Percentiles rank a stretch among this genome's conserved stretches.
Conservation (phyloP, 2,113 vertebrate genomes). For the Macrotus californicus region DNA sequence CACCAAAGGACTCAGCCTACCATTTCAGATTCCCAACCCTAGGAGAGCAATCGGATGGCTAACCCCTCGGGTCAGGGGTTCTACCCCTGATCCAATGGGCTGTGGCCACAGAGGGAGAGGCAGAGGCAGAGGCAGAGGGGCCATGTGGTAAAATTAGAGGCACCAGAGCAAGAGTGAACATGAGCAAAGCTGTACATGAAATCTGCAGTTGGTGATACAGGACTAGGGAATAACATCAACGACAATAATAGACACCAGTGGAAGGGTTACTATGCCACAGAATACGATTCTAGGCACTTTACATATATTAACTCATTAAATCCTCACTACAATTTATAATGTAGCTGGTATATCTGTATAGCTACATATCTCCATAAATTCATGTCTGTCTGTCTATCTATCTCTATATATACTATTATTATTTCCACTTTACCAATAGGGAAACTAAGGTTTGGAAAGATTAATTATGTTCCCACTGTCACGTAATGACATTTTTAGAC, state of each 20-base stretch:
- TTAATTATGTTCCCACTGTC: neutral
- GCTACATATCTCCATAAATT: neutral
- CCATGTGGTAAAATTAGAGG: neutral
- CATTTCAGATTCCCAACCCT: neutral
- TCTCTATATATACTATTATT: neutral
- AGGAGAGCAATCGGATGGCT: neutral
- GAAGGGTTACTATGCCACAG: neutral
- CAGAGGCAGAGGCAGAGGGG: rapidly evolving
- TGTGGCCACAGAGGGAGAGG: neutral
- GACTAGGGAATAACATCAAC: no score
- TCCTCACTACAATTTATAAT: neutral
- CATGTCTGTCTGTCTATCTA: neutral
- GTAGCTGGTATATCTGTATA: neutral
- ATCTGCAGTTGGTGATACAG: neutral
- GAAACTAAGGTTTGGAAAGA: neutral
- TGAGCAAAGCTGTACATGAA: neutral
- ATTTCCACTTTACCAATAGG: neutral
- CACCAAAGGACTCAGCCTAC: neutral
- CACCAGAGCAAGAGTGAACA: neutral
- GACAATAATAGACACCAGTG: rapidly evolving
- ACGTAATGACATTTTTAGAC: neutral
- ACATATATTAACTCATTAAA: neutral
- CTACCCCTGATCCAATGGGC: neutral
- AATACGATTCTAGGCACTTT: neutral
- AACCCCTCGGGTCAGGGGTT: neutral